Base-by-base conservation (phyloP, 2,888 invertebrate genomes). In the Ganaspis brasiliensis region DNA sequence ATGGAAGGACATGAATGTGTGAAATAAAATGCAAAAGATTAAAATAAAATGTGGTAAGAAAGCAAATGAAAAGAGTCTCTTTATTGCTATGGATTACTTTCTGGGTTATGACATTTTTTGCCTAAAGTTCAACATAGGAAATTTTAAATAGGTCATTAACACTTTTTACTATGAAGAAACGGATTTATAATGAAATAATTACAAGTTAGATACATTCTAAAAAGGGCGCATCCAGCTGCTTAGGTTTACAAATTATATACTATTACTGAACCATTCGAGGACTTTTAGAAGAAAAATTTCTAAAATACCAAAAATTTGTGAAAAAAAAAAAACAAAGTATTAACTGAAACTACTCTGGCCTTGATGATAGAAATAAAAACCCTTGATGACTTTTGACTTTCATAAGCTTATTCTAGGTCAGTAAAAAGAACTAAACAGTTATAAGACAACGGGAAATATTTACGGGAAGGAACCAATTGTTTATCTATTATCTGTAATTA, bases 111-210 rank as follows among this genome's bases (percentile, higher is more conserved):
- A n/a, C n/a, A n/a, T n/a, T n/a, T n/a, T n/a, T n/a, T n/a, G n/a
- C n/a, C n/a, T n/a, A n/a, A n/a, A n/a, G n/a, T n/a, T 31, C 31
- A 31, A 31, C 31, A 52, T 19, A 52, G 52, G 49, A 49, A 49
- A 49, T 49, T 8, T 1, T 8, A 52, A 19, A 49, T 49, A 49
- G 49, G 49, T 49, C 49, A 49, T 49, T 52, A 52, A 52, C 49
- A 52, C 9, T 9, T 19, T 19, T 52, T 19, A 52, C 19, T 19
- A 19, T 8, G 52, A 52, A n/a, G 52, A 52, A 52, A 52, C 19
- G 2, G 52, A 52, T n/a, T 49, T 14, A 52, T 52, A 52, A 52
- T 52, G 52, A 52, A 52, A 52, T 52, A 49, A 49, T 49, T 49
- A 49, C 49, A 49, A 49, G n/a, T 49, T 52, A 49, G 49, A 49